Base-by-base conservation (phyloP, 2,888 invertebrate genomes). In the Aelia acuminata region DNA sequence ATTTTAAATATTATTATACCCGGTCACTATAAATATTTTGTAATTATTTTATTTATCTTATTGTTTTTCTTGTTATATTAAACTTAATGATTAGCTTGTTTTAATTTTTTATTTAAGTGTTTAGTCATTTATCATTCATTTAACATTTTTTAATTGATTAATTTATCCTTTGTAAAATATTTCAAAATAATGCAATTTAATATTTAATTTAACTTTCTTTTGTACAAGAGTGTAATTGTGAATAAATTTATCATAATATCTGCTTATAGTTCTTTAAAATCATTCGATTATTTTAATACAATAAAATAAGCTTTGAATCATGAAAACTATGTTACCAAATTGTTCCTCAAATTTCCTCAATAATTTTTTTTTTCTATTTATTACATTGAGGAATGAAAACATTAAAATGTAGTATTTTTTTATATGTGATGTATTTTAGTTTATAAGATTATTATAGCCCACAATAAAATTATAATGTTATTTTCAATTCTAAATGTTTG, bases 241-340 rank as follows among this genome's bases (percentile, higher is more conserved):
- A 57, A 57, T 57, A 8, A 57, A 26, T 57, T 57, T 26, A 57
- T 57, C 26, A 26, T 26, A 53, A 53, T 10, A 53, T 22, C n/a
- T 53, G 22, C 26, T 57, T 26, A 57, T 13, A 57, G 57, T 57
- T 57, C 26, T 26, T 57, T 15, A 18, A 50, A 57, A 26, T 1
- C n/a, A 57, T 57, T 57, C 57, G 26, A 13, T n/a, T 26, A 26
- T 57, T 26, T 35, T 39, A 39, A 35, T 75, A 7, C 18, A 22
- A 35, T 75, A 31, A 75, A 75, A 7, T 35, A 75, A 75, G 39
- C 20, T 75, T 75, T 75, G 35, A 75, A 39, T 75, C 39, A 75
- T 39, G 75, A 75, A 75, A 75, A 75, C 75, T 75, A 75, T 75
- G 75, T 75, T 75, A 75, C 75, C 75, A 75, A 75, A 75, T 75